Evolutionary conservation across 1,140 invertebrate genomes (phyloP).

Genomic region (Monomorium pharaonis): DNA sequence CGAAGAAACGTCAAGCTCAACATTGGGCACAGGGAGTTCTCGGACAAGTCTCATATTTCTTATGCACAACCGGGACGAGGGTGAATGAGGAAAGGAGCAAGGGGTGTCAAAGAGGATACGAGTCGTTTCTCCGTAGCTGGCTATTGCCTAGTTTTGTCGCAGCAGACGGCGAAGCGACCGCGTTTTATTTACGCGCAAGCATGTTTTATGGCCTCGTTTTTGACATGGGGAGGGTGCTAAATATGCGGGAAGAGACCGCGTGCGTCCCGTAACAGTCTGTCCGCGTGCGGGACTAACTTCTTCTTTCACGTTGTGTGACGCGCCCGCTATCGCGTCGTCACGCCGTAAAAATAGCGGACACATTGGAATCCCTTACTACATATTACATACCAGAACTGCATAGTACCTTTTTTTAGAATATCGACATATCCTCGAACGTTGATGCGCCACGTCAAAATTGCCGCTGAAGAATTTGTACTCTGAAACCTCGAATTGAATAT

Average conservation of each 20-base stretch:
- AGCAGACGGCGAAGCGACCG: constrained; percentile 59
- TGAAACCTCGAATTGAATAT: not conserved
- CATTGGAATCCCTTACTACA: constrained; percentile 34
- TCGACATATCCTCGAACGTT: not conserved
- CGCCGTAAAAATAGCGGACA: constrained; percentile 54
- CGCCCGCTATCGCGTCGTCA: constrained; percentile 45
- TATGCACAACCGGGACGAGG: constrained; percentile 48
- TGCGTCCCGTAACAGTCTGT: constrained; percentile 44
- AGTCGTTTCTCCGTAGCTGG: constrained; percentile 37
- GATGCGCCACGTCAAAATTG: not conserved
- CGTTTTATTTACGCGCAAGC: constrained; percentile 80
- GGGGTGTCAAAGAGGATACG: constrained; percentile 36
- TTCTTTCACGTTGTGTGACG: constrained; percentile 41
- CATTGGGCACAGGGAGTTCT: not conserved
- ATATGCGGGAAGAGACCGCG: constrained; percentile 71
- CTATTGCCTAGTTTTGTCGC: constrained; percentile 60
- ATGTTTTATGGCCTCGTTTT: constrained; percentile 79
- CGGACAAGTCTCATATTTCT: constrained; percentile 10
- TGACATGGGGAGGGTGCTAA: constrained; percentile 73
- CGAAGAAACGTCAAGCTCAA: not conserved
- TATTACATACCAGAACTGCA: not conserved
- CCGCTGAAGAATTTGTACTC: not conserved
- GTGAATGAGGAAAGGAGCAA: constrained; percentile 23
- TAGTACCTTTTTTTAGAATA: constrained; percentile 19
- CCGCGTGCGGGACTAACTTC: constrained; percentile 57